phyloP scores from a whole-genome alignment of 2,113 vertebrate species.

The Oceanites oceanicus region DNA sequence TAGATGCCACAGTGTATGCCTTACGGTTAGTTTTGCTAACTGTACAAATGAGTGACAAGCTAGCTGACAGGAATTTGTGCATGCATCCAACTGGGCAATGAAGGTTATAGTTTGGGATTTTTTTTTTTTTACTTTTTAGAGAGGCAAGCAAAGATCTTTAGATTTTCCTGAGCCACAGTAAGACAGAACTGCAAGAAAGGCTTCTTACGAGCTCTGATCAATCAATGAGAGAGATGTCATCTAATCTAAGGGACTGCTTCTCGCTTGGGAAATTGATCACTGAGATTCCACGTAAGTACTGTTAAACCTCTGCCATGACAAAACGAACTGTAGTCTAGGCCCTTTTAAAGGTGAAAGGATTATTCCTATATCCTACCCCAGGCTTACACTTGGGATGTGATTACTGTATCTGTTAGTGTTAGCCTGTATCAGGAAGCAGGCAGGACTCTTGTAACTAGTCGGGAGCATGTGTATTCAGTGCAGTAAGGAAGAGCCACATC shows the following conservation, averaged over 20 bases:
- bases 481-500: not conserved
- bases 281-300: not conserved
- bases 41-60: not conserved
- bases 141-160: not conserved
- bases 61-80: not conserved
- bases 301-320: not conserved
- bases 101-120: not conserved
- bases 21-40: not conserved
- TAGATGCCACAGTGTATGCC: not conserved
- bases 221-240: not conserved
- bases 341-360: not conserved
- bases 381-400: not conserved
- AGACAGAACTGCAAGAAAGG: not conserved
- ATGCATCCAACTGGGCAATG: too few species aligned
- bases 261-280: not conserved
- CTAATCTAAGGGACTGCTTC: not conserved
- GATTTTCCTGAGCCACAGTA: not conserved
- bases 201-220: not conserved
- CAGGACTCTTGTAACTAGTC: not conserved
- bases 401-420: not conserved
- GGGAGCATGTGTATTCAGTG: rapidly evolving
- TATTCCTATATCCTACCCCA: not conserved
- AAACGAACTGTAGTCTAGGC: not conserved
- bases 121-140: not conserved
- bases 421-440: not conserved